phyloP scores from a whole-genome alignment of 2,888 invertebrate genomes.

The Mystacides longicornis region DNA sequence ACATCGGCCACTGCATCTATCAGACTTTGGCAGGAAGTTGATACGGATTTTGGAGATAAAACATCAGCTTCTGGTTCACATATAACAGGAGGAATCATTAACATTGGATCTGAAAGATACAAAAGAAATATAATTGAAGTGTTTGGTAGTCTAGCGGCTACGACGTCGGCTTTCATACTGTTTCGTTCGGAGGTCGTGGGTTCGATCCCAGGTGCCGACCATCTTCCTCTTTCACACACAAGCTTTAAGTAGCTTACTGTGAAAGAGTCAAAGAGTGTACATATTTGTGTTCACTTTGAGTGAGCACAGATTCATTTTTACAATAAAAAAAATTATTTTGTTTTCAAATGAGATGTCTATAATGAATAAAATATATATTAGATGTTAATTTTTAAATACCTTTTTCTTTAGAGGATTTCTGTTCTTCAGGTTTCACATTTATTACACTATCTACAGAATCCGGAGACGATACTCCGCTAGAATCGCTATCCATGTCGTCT shows the following conservation, averaged over 20 bases:
- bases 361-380: neutral
- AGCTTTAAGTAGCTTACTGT: too few species aligned
- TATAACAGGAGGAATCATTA: conserved; percentile 20
- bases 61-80: conserved; percentile 25
- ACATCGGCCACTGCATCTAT: conserved; percentile 60
- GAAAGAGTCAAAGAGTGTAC: too few species aligned
- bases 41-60: conserved; percentile 25
- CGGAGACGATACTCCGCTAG: conserved; percentile 79
- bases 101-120: conserved; percentile 8
- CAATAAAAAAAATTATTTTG: too few species aligned
- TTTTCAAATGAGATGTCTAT: too few species aligned
- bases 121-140: too few species aligned
- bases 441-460: conserved; percentile 83
- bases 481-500: conserved; percentile 85
- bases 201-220: too few species aligned
- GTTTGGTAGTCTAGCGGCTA: too few species aligned
- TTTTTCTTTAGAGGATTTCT: conserved; percentile 42
- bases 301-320: too few species aligned
- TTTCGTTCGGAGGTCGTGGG: too few species aligned
- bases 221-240: too few species aligned
- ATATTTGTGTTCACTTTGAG: too few species aligned
- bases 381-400: conserved; percentile 30
- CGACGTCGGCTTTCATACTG: too few species aligned
- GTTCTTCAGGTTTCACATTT: conserved; percentile 62
- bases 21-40: conserved; percentile 41